Conservation (phyloP, 2,888 invertebrate species). For the Ditylenchus weischeri region DNA sequence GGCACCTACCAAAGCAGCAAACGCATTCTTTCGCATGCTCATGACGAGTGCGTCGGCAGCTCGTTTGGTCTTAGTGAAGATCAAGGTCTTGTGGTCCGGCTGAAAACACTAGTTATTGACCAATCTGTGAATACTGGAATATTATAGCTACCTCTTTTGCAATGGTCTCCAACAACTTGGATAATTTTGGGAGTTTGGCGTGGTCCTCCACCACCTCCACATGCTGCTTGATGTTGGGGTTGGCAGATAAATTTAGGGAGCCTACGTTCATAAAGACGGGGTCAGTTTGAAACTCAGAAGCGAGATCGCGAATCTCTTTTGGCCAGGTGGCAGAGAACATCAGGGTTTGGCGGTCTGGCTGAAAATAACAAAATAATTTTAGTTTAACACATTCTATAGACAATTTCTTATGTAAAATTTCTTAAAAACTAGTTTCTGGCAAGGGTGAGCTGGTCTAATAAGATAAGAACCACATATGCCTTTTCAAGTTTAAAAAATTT, state of each 20-base stretch:
- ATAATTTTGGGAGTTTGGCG: constrained; percentile 44
- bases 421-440: no score
- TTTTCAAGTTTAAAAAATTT: no score
- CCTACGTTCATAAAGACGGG: constrained; percentile 96
- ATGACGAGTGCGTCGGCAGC: constrained; percentile 85
- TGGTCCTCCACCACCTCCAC: constrained; percentile 52
- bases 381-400: constrained; percentile 34
- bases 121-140: no score
- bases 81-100: constrained; percentile 81
- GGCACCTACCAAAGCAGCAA: constrained; percentile 60
- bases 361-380: constrained; percentile 60
- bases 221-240: constrained; percentile 78
- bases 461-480: no score
- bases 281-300: constrained; percentile 89
- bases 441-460: no score
- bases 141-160: constrained; percentile 33
- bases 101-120: constrained; percentile 29
- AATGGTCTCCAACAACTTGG: constrained; percentile 45
- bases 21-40: constrained; percentile 75
- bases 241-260: constrained; percentile 83
- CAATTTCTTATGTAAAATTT: background rate
- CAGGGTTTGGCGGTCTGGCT: constrained; percentile 72
- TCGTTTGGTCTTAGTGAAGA: constrained; percentile 95
- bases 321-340: constrained; percentile 99
- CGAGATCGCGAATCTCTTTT: constrained; percentile 87